Percentiles rank a stretch among this genome's conserved stretches.
Conservation (phyloP, 2,113 vertebrate species). For the Psephotus haematonotus region DNA sequence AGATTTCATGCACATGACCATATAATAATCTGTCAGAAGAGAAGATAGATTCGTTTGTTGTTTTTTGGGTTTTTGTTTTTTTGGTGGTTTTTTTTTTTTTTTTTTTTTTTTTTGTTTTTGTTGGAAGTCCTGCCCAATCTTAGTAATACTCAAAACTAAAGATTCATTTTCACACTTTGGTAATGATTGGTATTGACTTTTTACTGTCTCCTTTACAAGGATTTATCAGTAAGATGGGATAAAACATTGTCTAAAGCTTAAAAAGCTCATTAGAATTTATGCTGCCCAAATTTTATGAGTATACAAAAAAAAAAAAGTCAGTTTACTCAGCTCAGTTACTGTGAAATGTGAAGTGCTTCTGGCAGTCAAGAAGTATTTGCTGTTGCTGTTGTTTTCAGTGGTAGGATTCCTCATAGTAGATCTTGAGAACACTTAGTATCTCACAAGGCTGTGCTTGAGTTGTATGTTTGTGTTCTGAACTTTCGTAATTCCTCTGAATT, state of each 20-base stretch:
- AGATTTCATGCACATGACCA: not conserved
- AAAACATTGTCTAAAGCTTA: not conserved
- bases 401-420: not conserved
- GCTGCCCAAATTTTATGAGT: not conserved
- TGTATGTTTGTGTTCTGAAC: not conserved
- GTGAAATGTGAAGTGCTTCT: not conserved
- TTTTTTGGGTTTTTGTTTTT: not conserved
- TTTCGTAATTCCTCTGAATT: not conserved
- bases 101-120: not conserved
- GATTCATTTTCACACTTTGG: not conserved
- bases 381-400: not conserved
- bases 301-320: not conserved
- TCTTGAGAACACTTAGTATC: not conserved
- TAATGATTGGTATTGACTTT: not conserved
- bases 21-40: not conserved
- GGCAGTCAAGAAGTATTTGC: not conserved
- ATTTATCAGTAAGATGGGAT: not conserved
- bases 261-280: not conserved
- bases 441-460: not conserved
- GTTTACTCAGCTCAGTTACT: not conserved
- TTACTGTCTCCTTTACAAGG: not conserved
- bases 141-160: not conserved
- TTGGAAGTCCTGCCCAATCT: not conserved
- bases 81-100: not conserved
- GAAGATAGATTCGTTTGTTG: fast-evolving